A percentile compares a stretch with the other conserved stretches of the same genome.
Conservation (phyloP, 2,797 vertebrate genomes). For the Zalophus californianus region DNA sequence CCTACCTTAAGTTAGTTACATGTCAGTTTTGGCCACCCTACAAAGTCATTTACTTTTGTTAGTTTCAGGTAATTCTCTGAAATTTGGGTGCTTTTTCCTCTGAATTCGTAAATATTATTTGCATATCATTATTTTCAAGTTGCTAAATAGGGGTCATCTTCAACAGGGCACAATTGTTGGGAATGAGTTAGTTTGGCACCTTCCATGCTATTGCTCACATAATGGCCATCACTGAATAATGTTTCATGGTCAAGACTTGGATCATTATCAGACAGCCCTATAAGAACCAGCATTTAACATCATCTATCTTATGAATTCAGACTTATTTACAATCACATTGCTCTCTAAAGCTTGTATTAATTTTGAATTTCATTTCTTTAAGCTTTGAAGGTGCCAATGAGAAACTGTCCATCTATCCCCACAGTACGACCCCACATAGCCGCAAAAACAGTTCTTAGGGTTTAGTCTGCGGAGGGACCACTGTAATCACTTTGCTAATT, state of each 20-base stretch:
- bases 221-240: background rate
- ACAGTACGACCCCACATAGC: background rate
- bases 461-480: background rate
- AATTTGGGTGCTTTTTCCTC: background rate
- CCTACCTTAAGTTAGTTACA: background rate
- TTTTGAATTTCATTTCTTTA: constrained; percentile 13
- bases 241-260: background rate
- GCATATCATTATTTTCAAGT: background rate
- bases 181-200: background rate
- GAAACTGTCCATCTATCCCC: background rate
- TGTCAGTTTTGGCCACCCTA: background rate
- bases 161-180: background rate
- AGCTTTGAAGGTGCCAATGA: background rate
- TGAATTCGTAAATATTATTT: background rate
- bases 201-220: background rate
- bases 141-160: background rate
- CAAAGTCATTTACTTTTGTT: background rate
- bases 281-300: background rate
- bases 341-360: background rate
- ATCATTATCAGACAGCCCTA: background rate
- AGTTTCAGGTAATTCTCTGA: background rate
- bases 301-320: background rate
- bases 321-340: background rate
- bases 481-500: background rate
- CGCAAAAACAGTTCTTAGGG: background rate